phyloP scores from a whole-genome alignment of 1,140 invertebrate species.

The Danaus plexippus region DNA sequence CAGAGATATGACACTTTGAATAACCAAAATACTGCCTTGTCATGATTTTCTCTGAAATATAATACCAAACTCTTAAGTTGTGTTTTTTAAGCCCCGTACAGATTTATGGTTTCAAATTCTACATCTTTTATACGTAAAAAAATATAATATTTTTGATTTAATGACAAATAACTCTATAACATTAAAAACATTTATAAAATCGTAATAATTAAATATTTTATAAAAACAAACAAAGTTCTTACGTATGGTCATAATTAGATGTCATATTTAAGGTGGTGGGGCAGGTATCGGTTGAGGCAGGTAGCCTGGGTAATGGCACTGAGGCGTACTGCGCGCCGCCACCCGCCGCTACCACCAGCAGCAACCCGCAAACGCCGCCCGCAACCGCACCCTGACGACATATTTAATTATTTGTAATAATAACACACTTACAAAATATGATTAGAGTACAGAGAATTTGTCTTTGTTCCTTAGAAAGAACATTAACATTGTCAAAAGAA shows the following conservation, averaged over 20 bases:
- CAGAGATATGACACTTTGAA: slow-evolving; percentile 78
- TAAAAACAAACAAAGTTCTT: slow-evolving; percentile 15
- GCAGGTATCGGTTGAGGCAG: slow-evolving; percentile 59
- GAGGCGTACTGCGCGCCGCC: slow-evolving; percentile 66
- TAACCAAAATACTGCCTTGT: slow-evolving; percentile 67
- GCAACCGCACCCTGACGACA: slow-evolving; percentile 61
- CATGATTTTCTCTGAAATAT: slow-evolving; percentile 34
- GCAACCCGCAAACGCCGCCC: slow-evolving; percentile 64
- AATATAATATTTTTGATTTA: too few species aligned
- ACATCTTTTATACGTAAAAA: too few species aligned
- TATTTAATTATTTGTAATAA: not conserved
- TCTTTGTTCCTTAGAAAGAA: too few species aligned
- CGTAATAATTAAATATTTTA: slow-evolving; percentile 16
- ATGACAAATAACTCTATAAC: too few species aligned
- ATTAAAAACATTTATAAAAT: too few species aligned
- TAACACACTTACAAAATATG: too few species aligned
- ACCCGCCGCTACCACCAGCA: slow-evolving; percentile 66
- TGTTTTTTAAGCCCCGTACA: too few species aligned
- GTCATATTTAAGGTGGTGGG: slow-evolving; percentile 59
- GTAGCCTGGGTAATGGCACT: slow-evolving; percentile 41
- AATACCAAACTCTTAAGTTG: too few species aligned
- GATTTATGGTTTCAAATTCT: too few species aligned
- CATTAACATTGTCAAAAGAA: too few species aligned
- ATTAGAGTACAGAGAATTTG: too few species aligned
- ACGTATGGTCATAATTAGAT: slow-evolving; percentile 26